Conservation (phyloP, 2,888 invertebrate genomes). For the Branchellion lobata region DNA sequence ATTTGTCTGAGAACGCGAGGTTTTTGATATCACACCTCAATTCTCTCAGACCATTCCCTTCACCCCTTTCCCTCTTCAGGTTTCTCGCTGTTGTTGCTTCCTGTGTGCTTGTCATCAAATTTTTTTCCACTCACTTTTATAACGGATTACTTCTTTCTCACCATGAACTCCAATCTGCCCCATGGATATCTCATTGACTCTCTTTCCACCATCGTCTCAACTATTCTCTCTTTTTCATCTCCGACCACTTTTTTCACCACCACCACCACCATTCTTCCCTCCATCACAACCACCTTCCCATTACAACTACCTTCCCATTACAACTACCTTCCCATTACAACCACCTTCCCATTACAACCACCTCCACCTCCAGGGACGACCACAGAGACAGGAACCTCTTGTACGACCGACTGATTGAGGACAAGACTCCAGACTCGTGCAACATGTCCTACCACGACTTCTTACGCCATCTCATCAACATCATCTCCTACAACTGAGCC, state of each 20-base stretch:
- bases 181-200: too few species aligned
- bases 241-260: conserved; percentile 68
- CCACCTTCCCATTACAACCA: not conserved
- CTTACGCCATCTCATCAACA: conserved; percentile 74
- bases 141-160: too few species aligned
- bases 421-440: conserved; percentile 86
- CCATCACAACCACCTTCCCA: too few species aligned
- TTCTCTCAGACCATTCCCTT: conserved; percentile 78
- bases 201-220: too few species aligned
- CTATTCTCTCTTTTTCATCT: conserved; percentile 75
- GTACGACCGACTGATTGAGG: conserved; percentile 86
- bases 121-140: too few species aligned
- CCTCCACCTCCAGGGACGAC: conserved; percentile 75
- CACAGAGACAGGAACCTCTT: conserved; percentile 79
- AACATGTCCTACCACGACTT: conserved; percentile 93
- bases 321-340: too few species aligned
- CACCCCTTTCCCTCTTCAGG: conserved; percentile 79
- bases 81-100: too few species aligned
- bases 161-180: too few species aligned
- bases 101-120: too few species aligned
- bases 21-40: conserved; percentile 80
- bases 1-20: conserved; percentile 74
- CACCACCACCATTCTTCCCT: too few species aligned
- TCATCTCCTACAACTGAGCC: not conserved
- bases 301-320: too few species aligned